Conservation (phyloP, 1,140 invertebrate genomes). For the Cardiocondyla obscurior region DNA sequence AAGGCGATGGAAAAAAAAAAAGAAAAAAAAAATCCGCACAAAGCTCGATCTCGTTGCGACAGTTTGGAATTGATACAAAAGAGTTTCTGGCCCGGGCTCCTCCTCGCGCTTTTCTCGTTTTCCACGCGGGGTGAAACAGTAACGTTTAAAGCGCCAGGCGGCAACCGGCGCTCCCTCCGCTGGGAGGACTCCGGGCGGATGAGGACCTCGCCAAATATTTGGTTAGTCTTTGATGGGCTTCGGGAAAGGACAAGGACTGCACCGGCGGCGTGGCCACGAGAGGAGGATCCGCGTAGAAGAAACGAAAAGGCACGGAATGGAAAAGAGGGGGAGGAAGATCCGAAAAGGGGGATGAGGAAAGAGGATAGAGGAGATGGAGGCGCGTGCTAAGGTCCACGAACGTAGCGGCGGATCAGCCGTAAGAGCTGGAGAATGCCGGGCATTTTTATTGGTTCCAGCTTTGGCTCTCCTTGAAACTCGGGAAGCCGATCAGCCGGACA, state of each 20-base stretch:
- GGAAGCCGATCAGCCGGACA: conserved; percentile 57
- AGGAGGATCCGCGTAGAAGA: conserved; percentile 33
- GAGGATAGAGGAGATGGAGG: conserved; percentile 44
- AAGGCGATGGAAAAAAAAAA: too few species aligned
- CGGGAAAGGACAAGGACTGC: conserved; percentile 65
- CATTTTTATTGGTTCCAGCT: conserved; percentile 73
- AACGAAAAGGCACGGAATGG: conserved; percentile 44
- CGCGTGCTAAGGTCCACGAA: conserved; percentile 56
- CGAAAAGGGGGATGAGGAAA: conserved; percentile 44
- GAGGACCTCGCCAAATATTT: conserved; percentile 83
- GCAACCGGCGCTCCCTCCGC: conserved; percentile 28
- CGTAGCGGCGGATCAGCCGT: conserved; percentile 39
- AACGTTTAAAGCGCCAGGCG: conserved; percentile 63
- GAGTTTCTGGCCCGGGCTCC: conserved; percentile 46
- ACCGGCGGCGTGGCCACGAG: conserved; percentile 58
- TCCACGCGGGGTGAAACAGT: conserved; percentile 57
- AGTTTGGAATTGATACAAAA: conserved; percentile 67
- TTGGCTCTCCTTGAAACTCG: conserved; percentile 60
- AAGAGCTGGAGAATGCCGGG: conserved; percentile 65
- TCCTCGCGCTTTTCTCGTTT: conserved; percentile 23
- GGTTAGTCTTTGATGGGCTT: conserved; percentile 75
- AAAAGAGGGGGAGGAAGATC: conserved; percentile 8
- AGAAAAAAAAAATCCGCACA: conserved; percentile 8
- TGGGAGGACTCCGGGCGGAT: conserved; percentile 69
- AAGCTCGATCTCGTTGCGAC: conserved; percentile 55